Percentiles rank a stretch among this genome's conserved stretches.
Evolutionary conservation across 2,888 invertebrate species (phyloP).

Genomic region (Mystacides longicornis): DNA sequence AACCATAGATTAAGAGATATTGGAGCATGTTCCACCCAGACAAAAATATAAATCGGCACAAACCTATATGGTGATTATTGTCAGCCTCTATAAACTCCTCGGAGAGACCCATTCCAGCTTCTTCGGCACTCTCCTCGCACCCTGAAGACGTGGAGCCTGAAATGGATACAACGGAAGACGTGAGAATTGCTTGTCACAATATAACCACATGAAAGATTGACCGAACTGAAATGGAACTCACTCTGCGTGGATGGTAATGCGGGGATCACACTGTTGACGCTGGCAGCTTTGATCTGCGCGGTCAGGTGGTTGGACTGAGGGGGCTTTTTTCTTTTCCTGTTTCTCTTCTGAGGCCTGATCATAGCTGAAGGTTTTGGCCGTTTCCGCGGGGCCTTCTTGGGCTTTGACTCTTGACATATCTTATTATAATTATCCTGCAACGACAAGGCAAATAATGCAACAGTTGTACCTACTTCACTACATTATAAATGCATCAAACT

Average conservation of each 20-base stretch:
- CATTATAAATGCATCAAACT: not conserved
- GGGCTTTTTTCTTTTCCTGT: constrained; percentile 42
- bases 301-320: constrained; percentile 29
- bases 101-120: constrained; percentile 51
- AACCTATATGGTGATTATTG: constrained; percentile 32
- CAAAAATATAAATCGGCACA: no score
- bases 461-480: not conserved
- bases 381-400: constrained; percentile 60
- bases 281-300: not conserved
- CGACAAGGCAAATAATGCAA: not conserved
- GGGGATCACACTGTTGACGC: not conserved
- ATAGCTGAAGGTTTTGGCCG: constrained; percentile 51
- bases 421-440: constrained; percentile 74
- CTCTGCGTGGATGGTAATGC: constrained; percentile 22
- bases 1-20: no score
- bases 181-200: not conserved
- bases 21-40: no score
- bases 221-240: not conserved
- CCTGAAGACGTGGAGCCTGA: constrained; percentile 52
- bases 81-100: constrained; percentile 50
- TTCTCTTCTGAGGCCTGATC: constrained; percentile 50
- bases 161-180: not conserved
- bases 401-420: constrained; percentile 66
- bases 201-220: not conserved
- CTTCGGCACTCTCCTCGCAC: constrained; percentile 54